Conservation (phyloP, 2,888 invertebrate species). For the Eustalomyia histrio region DNA sequence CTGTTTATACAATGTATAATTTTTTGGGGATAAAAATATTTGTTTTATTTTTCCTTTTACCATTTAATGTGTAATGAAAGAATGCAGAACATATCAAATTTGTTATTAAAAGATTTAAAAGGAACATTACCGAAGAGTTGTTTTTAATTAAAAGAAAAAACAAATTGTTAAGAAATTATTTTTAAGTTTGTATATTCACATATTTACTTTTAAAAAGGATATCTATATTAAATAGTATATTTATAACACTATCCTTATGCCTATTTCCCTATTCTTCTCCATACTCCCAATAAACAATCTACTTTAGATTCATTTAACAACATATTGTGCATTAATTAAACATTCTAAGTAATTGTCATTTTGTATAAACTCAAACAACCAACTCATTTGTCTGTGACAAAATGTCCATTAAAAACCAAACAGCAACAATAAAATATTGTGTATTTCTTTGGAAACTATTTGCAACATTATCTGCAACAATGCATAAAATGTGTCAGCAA, state of each 20-base stretch:
- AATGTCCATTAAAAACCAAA: conserved; percentile 56
- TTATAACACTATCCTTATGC: neutral
- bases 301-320: conserved; percentile 52
- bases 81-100: neutral
- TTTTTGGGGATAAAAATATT: neutral
- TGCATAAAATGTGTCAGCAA: conserved; percentile 65
- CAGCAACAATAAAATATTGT: conserved; percentile 51
- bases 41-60: conserved; percentile 17
- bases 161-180: too few species aligned
- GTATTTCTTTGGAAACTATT: conserved; percentile 61
- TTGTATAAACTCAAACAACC: conserved; percentile 53
- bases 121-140: neutral
- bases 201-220: too few species aligned
- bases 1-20: conserved; percentile 45
- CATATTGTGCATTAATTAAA: conserved; percentile 63
- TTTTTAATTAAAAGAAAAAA: too few species aligned
- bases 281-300: conserved; percentile 1
- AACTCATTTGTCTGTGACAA: conserved; percentile 64
- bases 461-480: conserved; percentile 64
- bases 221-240: too few species aligned
- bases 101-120: neutral
- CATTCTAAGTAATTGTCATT: conserved; percentile 64
- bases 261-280: neutral
- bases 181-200: too few species aligned
- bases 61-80: conserved; percentile 43